Evolutionary conservation across 2,113 vertebrate genomes (phyloP).

Genomic region (Ictalurus furcatus): DNA sequence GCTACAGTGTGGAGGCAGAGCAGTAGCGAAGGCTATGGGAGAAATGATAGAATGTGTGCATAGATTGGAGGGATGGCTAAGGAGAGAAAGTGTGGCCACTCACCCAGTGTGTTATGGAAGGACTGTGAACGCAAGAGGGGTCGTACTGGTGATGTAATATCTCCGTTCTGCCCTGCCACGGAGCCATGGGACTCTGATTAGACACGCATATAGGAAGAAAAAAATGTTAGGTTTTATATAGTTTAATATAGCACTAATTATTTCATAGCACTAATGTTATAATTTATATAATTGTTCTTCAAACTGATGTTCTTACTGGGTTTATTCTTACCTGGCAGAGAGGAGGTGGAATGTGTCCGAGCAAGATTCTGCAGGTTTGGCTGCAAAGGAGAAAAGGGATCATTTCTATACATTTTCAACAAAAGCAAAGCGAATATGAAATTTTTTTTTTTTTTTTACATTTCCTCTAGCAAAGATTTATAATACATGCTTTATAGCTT

Average conservation of each 20-base stretch:
- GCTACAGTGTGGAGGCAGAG: neutral
- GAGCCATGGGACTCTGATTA: slow-evolving; percentile 66
- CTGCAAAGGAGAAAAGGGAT: slow-evolving; percentile 63
- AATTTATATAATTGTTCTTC: no score
- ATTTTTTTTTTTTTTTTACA: neutral
- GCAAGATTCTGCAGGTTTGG: slow-evolving; percentile 76
- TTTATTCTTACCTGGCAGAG: slow-evolving; percentile 74
- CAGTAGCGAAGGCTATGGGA: neutral
- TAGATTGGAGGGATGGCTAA: neutral
- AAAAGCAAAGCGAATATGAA: neutral
- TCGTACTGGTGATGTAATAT: slow-evolving; percentile 63
- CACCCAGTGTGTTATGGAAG: slow-evolving; percentile 72
- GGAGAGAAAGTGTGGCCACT: slow-evolving; percentile 26
- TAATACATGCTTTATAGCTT: neutral
- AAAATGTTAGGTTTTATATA: neutral
- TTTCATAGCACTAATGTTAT: neutral
- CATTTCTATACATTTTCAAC: slow-evolving; percentile 2
- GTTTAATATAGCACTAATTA: neutral
- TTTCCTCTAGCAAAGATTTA: neutral
- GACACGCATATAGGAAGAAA: slow-evolving; percentile 10
- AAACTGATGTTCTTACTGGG: neutral
- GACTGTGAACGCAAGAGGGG: slow-evolving; percentile 68
- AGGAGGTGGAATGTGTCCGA: slow-evolving; percentile 77
- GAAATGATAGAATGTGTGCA: neutral
- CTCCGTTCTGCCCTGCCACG: slow-evolving; percentile 58